Evolutionary conservation across 1,140 invertebrate genomes (phyloP), one percentile per base, ranked within the genome.

Genomic region (Copidosoma floridanum): DNA sequence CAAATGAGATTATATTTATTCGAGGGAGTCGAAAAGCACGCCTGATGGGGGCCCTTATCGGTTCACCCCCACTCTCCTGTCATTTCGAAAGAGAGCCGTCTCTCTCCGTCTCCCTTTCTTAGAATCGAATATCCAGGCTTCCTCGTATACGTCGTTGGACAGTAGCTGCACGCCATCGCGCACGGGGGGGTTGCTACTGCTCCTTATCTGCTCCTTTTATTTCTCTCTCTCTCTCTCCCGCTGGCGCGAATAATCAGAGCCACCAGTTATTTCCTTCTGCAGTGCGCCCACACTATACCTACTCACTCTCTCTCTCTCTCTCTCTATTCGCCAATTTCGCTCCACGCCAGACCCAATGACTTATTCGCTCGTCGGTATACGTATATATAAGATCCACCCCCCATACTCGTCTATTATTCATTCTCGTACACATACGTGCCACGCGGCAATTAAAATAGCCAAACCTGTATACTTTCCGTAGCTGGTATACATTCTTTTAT

Each of bases 1-100:
- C 43, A 55, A 61, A 61, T 61, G 47, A 55, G 44, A 61, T 61
- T 61, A 50, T n/a, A n/a, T 61, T 55, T 55, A 61, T 61, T 61
- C 43, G 44, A 47, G 41, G 32, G 24, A 20, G 40, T 53, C 50
- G 57, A 38, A 44, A 52, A 47, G 57, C 48, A 53, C 47, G 35
- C 40, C 35, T 24, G 37, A 38, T 24, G 41, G 43, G 23, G 26
- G 47, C 3, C 26, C 56, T 16, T 32, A 12, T 32, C 24, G 46
- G 12, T 21, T 50, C 20, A 10, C 16, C 8, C 37, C 16, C 23
- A 18, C 40, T 20, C 52, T 29, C 52, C 37, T 60, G 57, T 60
- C 50, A 60, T 60, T 60, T 60, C 50, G 57, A 61, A 47, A 61
- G 41, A 61, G 43, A 38, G 32, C 41, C 44, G 14, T 56, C 43